Evolutionary conservation across 2,797 vertebrate genomes (phyloP), one percentile per base, ranked within the genome.

Genomic region (Nannoperca obscura): DNA sequence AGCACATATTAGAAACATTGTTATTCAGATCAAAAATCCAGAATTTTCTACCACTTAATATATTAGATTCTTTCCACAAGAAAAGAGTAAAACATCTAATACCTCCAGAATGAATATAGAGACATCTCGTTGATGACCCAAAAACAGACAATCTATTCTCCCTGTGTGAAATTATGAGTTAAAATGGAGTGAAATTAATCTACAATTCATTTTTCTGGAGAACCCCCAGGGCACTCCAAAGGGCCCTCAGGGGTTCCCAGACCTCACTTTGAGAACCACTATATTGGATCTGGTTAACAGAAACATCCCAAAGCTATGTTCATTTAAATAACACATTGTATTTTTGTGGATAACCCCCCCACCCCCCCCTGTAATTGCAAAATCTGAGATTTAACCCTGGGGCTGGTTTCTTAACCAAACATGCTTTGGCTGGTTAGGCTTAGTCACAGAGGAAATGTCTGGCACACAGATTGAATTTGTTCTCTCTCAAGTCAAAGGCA

Each of bases 271-370:
- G 82, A 90, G 85, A 91, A 86, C 71, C 76, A 32, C 34, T 62
- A 84, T 86, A 88, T 86, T 81, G 80, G 71, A 88, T 93, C 80
- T 84, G 80, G 78, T 91, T 89, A 89, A 91, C 86, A 82, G 89
- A 92, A 94, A 93, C 91, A 92, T 95, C 95, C 95, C 95, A 95
- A 85, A 95, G 95, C 95, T 93, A 94, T 94, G 89, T 91, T 95
- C 88, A 96, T 96, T 96, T 95, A 96, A 95, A 96, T 96, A 96
- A 95, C 94, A 94, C 92, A 91, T 91, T 94, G 88, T 82, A 91
- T 93, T 94, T 90, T 93, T 93, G 85, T 86, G 87, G 77, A 82
- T 76, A 82, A 89, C 90, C 77, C 85, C 90, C 77, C 85, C n/a
- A n/a, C n/a, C n/a, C n/a, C n/a, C n/a, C 90, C 77, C 85, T 94